Conservation (phyloP, 2,888 invertebrate genomes). For the Pandemis corylana region DNA sequence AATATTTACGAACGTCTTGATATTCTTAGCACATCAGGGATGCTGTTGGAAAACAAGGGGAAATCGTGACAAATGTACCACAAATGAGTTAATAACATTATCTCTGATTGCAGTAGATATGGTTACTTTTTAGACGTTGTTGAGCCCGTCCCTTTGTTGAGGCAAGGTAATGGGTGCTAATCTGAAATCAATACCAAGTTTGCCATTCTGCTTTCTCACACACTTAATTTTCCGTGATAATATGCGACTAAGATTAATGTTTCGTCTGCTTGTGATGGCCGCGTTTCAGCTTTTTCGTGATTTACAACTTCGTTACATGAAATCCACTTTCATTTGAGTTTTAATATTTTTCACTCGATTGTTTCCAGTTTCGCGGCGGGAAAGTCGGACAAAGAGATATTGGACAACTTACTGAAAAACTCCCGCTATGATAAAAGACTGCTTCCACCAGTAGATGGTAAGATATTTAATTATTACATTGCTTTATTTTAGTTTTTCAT, state of each 20-base stretch:
- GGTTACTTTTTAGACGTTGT: conserved; percentile 48
- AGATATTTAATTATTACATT: conserved; percentile 44
- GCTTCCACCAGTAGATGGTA: conserved; percentile 95
- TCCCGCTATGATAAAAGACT: conserved; percentile 97
- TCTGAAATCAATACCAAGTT: conserved; percentile 68
- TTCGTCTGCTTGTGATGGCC: conserved; percentile 45
- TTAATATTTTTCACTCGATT: conserved; percentile 18
- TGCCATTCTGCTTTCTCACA: conserved; percentile 54
- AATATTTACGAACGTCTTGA: not conserved
- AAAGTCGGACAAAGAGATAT: conserved; percentile 96
- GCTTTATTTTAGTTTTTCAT: conserved; percentile 14
- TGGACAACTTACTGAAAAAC: conserved; percentile 94
- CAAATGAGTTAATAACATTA: conserved; percentile 12
- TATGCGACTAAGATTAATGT: conserved; percentile 58
- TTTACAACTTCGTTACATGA: conserved; percentile 3
- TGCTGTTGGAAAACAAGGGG: not conserved
- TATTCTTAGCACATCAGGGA: not conserved
- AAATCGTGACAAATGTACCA: not conserved
- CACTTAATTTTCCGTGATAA: conserved; percentile 61
- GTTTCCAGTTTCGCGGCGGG: conserved; percentile 92
- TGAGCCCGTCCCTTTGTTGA: conserved; percentile 50
- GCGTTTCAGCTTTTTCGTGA: conserved; percentile 2
- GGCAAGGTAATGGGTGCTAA: conserved; percentile 62
- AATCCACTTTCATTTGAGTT: not conserved
- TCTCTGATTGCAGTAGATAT: conserved; percentile 8